Base-by-base conservation (phyloP, 2,888 invertebrate genomes). In the Dione juno region DNA sequence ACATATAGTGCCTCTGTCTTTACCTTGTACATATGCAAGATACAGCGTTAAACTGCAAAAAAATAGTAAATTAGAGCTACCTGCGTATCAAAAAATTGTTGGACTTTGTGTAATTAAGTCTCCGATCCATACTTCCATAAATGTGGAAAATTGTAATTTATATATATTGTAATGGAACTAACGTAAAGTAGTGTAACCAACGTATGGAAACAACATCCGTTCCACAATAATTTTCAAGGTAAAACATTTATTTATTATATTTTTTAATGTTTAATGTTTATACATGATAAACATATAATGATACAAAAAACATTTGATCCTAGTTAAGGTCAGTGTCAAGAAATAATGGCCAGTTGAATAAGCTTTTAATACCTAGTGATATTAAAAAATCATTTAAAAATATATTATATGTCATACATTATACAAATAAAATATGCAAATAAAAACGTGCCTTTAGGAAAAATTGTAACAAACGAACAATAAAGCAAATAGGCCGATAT, bases 181-280 rank as follows among this genome's bases (percentile, higher is more conserved):
- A 48, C 48, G 48, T 63, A 35, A 35, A 35, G 16, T 63, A 45
- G 6, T 35, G 61, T 63, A 63, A 45, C 21, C 28, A 45, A 45
- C 6, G 13, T n/a, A 63, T 45, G 8, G n/a, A 48, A 48, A 48
- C 48, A n/a, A 50, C 48, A 37, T 50, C 50, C 48, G 35, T 19
- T 50, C 16, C 50, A 19, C 13, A 48, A 50, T 48, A 19, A 14
- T 45, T 41, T 61, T 45, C 61, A 61, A 61, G 43, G 61, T 45
- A 21, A 64, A 48, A 50, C 9, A 50, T 50, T 48, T 48, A 63
- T 63, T 63, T 43, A 43, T 43, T 21, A n/a, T n/a, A 59, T 21
- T 59, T 59, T 37, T 54, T 16, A 57, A 37, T 40, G 37, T 11
- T 11, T 45, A n/a, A 61, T n/a, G 61, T 61, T 61, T 61, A 16